Evolutionary conservation across 2,113 vertebrate genomes (phyloP).

Genomic region (Varanus salvator): DNA sequence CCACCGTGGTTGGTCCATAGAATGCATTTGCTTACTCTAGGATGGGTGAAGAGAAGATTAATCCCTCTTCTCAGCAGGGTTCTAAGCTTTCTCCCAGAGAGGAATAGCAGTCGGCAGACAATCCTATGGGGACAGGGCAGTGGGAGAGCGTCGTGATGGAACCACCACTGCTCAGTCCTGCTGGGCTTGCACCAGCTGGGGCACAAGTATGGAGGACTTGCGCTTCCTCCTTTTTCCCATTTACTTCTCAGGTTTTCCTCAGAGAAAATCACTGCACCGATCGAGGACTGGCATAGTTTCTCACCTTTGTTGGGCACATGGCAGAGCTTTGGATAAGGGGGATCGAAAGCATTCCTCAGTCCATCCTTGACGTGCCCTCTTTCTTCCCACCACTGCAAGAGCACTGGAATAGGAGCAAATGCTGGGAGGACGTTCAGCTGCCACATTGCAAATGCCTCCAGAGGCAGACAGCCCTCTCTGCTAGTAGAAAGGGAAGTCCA

Average conservation of each 20-base stretch:
- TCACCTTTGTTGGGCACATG: not conserved
- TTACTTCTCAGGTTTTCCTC: not conserved
- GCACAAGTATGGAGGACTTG: not conserved
- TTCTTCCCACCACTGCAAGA: not conserved
- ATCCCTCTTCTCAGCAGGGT: not conserved
- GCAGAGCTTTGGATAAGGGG: not conserved
- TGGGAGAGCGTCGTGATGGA: no score
- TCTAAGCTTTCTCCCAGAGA: not conserved
- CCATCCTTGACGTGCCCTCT: not conserved
- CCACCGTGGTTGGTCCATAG: not conserved
- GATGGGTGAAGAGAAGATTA: not conserved
- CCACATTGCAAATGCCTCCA: not conserved
- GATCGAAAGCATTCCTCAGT: not conserved
- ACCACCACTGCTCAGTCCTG: not conserved
- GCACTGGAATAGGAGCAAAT: no score
- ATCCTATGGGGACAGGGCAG: no score
- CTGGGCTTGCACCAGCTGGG: not conserved
- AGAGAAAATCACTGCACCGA: not conserved
- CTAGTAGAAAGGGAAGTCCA: no score
- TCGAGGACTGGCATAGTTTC: not conserved
- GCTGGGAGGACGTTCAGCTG: not conserved
- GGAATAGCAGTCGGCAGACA: no score
- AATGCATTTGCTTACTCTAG: not conserved
- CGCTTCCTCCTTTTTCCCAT: not conserved
- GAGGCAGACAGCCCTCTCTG: no score